A percentile compares a stretch with the other conserved stretches of the same genome.
Evolutionary conservation across 2,113 vertebrate species (phyloP).

Genomic region (Rafetus swinhoei): DNA sequence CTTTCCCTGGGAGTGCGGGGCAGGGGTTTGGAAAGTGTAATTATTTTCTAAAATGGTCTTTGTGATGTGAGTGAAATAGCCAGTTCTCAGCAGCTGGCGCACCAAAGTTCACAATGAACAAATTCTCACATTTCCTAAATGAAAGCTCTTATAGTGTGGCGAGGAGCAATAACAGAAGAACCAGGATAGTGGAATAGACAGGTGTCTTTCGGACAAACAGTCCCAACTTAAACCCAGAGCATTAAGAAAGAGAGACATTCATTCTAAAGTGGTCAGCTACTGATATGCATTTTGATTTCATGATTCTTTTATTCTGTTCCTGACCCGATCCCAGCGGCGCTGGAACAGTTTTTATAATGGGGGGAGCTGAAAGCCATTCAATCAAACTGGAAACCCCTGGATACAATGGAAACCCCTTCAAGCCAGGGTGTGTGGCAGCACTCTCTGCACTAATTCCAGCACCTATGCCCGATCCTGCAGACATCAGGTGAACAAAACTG

Average conservation of each 20-base stretch:
- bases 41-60: slow-evolving; percentile 16
- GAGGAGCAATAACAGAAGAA: neutral
- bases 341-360: too few species aligned
- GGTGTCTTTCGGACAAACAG: neutral
- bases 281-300: neutral
- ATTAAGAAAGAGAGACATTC: neutral
- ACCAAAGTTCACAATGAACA: neutral
- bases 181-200: neutral
- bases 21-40: slow-evolving; percentile 25
- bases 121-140: neutral
- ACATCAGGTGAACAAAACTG: fast-evolving
- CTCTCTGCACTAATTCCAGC: too few species aligned
- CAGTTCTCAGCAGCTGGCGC: neutral
- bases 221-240: neutral
- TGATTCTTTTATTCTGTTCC: neutral
- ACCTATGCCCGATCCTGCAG: fast-evolving
- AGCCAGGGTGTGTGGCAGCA: too few species aligned
- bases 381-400: too few species aligned
- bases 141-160: neutral
- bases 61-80: neutral
- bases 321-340: too few species aligned
- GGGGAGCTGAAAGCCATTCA: too few species aligned
- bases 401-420: too few species aligned
- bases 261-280: slow-evolving; percentile 5
- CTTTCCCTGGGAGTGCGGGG: slow-evolving; percentile 8